phyloP scores from a whole-genome alignment of 2,888 invertebrate genomes.

The Latrodectus elegans region DNA sequence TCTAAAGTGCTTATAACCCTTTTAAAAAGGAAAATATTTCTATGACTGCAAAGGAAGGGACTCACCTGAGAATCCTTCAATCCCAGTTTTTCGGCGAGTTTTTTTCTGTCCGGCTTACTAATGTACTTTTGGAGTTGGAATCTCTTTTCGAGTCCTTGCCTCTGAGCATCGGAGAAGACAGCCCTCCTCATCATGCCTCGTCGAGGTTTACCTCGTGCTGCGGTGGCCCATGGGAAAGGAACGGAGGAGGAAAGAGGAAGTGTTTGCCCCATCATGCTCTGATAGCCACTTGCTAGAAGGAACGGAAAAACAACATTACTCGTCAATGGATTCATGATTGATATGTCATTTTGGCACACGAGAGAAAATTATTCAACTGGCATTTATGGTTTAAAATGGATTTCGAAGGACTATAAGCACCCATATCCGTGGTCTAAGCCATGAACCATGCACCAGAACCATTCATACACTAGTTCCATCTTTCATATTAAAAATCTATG shows the following conservation, averaged over 20 bases:
- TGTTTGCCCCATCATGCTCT: neutral
- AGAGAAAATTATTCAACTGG: neutral
- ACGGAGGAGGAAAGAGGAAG: slow-evolving; percentile 45
- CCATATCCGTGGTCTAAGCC: too few species aligned
- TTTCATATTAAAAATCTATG: too few species aligned
- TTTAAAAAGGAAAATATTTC: too few species aligned
- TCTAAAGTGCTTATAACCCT: too few species aligned
- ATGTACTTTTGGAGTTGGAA: slow-evolving; percentile 99
- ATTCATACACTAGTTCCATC: too few species aligned
- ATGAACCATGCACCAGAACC: too few species aligned
- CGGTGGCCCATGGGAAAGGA: slow-evolving; percentile 90
- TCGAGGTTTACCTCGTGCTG: slow-evolving; percentile 92
- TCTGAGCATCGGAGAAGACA: slow-evolving; percentile 96
- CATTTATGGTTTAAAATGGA: too few species aligned
- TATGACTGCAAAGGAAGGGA: too few species aligned
- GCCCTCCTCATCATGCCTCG: slow-evolving; percentile 97
- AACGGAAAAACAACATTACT: too few species aligned
- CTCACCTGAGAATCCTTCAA: slow-evolving; percentile 96
- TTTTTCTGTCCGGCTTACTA: slow-evolving; percentile 97
- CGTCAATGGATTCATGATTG: neutral
- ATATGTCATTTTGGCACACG: neutral
- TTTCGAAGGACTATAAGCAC: too few species aligned
- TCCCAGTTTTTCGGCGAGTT: slow-evolving; percentile 94
- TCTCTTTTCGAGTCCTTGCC: slow-evolving; percentile 94
- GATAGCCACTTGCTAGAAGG: too few species aligned